Evolutionary conservation across 2,113 vertebrate genomes (phyloP), one percentile per base, ranked within the genome.

Genomic region (Lutjanus erythropterus): DNA sequence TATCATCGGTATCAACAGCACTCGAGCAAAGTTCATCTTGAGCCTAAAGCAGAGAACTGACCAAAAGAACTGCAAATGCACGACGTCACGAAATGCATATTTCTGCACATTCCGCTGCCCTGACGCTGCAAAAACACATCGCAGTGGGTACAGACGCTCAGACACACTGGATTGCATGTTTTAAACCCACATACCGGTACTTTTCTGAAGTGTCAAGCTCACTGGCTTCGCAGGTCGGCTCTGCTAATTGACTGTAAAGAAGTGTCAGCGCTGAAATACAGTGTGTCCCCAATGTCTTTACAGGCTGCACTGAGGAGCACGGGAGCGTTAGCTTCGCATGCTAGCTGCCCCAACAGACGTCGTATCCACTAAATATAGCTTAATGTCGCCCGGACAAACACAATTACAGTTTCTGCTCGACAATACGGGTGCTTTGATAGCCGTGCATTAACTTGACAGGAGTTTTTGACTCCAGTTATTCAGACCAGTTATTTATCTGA

Each of bases 21-120:
- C 42, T 56, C 2, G 59, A 46, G 62, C 74, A 70, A 80, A 89
- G 70, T 85, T 91, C 70, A 69, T 39, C 29, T 69, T 19, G 9
- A 42, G 53, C 47, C 33, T 4, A 1, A 3, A 18, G 46, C 9
- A 50, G 21, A 27, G 29, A 15, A 39, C 3, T 19, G 39, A 31
- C 3, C 3, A 31, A 31, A 67, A 35, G 7, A 5, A 7, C 0
- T 58, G 49, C 56, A 14, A 61, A 47, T 23, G 37, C 42, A 29
- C 12, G 8, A n/a, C 16, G 39, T 27, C 23, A 6, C 5, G 29
- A 71, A 33, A 59, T 12, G 37, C 11, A 62, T 19, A 47, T 75
- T 47, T 47, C 44, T 61, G 9, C 72, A 78, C 79, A 79, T 85
- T 71, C 71, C 71, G 49, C 9, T 71, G 59, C 58, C 39, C 42